These are phyloP conservation scores for Drosophila albomicans DNA, from an alignment of 1,140 invertebrate genomes.

Conservation along the genomic window DNA sequence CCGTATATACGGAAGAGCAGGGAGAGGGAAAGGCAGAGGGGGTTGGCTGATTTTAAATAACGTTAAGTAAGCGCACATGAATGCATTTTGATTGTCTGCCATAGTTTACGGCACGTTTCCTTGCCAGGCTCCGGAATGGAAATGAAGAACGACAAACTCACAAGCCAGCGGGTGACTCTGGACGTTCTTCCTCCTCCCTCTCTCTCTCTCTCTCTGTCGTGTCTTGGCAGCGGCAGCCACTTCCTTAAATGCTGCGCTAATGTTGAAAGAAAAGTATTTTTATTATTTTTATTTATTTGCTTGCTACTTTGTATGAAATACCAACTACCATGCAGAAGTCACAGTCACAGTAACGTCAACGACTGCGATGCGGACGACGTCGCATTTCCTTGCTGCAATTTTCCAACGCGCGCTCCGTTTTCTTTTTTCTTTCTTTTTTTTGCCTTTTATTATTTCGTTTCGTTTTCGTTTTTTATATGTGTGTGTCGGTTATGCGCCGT, in stretches of 20 bases:
- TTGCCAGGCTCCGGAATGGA: conserved; percentile 40
- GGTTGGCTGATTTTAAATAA: conserved; percentile 75
- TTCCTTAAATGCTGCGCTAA: conserved; percentile 79
- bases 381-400: conserved; percentile 80
- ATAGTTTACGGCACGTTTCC: conserved; percentile 78
- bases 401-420: conserved; percentile 64
- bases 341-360: conserved; percentile 16
- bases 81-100: conserved; percentile 81
- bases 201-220: neutral
- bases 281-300: conserved; percentile 71
- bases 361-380: conserved; percentile 56
- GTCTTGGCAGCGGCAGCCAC: conserved; percentile 39
- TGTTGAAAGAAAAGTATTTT: conserved; percentile 75
- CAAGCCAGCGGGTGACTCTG: conserved; percentile 20
- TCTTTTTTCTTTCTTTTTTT: conserved; percentile 38
- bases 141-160: conserved; percentile 62
- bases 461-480: conserved; percentile 44
- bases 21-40: neutral
- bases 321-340: conserved; percentile 36
- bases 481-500: conserved; percentile 42
- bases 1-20: neutral
- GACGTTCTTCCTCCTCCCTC: neutral
- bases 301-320: conserved; percentile 67
- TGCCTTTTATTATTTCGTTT: neutral
- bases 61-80: conserved; percentile 78